These are phyloP conservation scores for Pararge aegeria DNA, from an alignment of 1,140 invertebrate species.

Conservation along the genomic window DNA sequence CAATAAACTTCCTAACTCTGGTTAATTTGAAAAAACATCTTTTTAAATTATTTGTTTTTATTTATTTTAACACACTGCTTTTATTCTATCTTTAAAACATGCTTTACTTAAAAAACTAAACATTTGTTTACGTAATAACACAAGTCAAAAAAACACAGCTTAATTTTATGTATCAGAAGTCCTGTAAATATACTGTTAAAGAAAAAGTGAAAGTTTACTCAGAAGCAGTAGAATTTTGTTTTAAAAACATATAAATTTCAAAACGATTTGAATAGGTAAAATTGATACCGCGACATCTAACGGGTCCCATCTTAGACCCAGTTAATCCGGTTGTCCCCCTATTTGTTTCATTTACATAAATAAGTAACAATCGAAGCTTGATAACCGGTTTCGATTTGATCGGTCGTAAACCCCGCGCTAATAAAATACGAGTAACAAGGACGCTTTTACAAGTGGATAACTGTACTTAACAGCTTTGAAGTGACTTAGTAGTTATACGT, in stretches of 20 bases:
- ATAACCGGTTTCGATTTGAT: slow-evolving; percentile 23
- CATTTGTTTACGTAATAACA: no score
- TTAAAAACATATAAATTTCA: neutral
- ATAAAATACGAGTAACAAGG: slow-evolving; percentile 10
- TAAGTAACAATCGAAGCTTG: slow-evolving; percentile 23
- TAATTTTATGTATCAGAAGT: no score
- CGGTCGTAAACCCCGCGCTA: slow-evolving; percentile 33
- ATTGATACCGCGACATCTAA: slow-evolving; percentile 17
- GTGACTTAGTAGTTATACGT: slow-evolving; percentile 13
- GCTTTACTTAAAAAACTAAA: no score
- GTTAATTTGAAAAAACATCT: no score
- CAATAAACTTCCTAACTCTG: no score
- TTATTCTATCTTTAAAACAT: no score
- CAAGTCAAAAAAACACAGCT: no score
- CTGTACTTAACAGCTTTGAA: slow-evolving; percentile 15
- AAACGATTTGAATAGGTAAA: slow-evolving; percentile 3
- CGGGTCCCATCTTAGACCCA: slow-evolving; percentile 13
- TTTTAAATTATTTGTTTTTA: no score
- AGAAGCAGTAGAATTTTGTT: no score
- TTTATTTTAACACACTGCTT: no score
- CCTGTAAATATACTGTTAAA: no score
- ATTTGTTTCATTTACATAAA: slow-evolving; percentile 28
- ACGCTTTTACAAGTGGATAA: slow-evolving; percentile 13
- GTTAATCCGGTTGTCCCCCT: slow-evolving; percentile 26
- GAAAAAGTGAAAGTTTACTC: no score